phyloP scores from a whole-genome alignment of 35 echinoderm and acorn worm genomes.

The Acanthaster planci region DNA sequence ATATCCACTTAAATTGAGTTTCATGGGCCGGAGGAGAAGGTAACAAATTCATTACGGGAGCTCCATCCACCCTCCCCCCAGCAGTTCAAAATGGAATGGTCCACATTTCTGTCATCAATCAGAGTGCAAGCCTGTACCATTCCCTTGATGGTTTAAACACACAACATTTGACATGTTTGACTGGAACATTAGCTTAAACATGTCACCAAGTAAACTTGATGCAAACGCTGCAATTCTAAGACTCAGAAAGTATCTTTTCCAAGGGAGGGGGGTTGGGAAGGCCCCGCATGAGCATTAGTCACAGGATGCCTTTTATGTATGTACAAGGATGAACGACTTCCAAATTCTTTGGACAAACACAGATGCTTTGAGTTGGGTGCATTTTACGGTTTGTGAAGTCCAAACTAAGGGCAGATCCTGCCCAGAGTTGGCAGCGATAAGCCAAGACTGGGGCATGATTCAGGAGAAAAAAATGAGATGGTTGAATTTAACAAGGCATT shows the following conservation, averaged over 20 bases:
- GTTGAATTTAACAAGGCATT: no score
- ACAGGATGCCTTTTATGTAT: not conserved
- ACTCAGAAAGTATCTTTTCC: no score
- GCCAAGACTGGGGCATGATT: no score
- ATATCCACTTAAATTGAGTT: conserved; percentile 28
- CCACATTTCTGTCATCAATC: not conserved
- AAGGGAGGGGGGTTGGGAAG: no score
- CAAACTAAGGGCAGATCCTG: conserved; percentile 7
- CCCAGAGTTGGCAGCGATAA: not conserved
- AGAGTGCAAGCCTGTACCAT: no score
- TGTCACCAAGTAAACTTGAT: no score
- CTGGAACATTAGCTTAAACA: no score
- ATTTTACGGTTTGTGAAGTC: conserved; percentile 10
- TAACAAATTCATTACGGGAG: conserved; percentile 14
- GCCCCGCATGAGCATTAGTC: no score
- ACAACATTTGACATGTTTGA: no score
- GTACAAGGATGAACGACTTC: not conserved
- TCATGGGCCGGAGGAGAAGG: conserved; percentile 15
- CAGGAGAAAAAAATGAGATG: no score
- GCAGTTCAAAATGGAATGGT: not conserved
- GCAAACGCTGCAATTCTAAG: no score
- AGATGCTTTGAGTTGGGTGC: conserved; percentile 21
- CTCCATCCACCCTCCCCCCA: not conserved
- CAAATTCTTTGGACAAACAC: conserved; percentile 26
- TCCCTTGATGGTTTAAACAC: no score